Conservation (phyloP, 2,797 vertebrate species). For the Tamandua tetradactyla region DNA sequence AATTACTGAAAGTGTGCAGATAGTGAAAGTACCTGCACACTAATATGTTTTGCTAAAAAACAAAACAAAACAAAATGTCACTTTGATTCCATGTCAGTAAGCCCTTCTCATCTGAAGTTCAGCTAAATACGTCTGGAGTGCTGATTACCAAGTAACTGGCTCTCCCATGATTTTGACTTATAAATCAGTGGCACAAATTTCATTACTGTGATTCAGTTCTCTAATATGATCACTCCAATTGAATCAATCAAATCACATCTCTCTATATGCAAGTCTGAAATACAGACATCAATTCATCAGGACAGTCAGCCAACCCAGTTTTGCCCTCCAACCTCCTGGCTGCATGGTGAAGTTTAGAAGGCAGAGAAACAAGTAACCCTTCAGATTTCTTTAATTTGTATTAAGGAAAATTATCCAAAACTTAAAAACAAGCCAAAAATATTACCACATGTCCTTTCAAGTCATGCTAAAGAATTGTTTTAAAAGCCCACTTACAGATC, state of each 20-base stretch:
- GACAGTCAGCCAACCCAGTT: neutral
- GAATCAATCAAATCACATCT: neutral
- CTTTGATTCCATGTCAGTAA: neutral
- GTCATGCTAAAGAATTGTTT: neutral
- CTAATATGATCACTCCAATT: neutral
- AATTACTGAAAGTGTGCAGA: neutral
- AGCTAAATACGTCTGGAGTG: neutral
- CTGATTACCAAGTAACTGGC: neutral
- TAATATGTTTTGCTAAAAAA: neutral
- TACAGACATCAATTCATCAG: neutral
- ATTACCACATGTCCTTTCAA: neutral
- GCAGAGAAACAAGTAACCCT: neutral
- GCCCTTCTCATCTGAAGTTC: neutral
- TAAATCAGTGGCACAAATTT: neutral
- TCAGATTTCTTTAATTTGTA: neutral
- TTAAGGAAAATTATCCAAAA: neutral
- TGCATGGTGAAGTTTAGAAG: neutral
- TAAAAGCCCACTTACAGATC: neutral
- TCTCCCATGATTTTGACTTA: neutral
- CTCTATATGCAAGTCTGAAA: neutral
- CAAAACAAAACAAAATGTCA: neutral
- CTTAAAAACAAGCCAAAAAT: neutral
- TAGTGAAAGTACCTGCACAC: neutral
- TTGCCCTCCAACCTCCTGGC: neutral
- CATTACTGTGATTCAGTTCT: neutral